Evolutionary conservation across 2,797 vertebrate species (phyloP).

Genomic region (Sebastes baramenuke): DNA sequence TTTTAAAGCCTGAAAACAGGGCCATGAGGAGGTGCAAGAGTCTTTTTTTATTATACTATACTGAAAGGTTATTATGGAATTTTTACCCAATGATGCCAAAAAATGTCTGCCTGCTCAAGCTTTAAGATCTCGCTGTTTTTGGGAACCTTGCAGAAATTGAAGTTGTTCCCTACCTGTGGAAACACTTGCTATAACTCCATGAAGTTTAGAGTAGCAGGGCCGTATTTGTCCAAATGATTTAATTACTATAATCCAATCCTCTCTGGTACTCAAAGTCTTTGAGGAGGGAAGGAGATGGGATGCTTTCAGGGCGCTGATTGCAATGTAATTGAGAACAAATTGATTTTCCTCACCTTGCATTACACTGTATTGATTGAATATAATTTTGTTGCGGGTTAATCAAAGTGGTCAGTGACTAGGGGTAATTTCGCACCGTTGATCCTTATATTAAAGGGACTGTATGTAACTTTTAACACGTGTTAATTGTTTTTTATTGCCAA

Average conservation of each 20-base stretch:
- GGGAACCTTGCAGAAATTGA: not conserved
- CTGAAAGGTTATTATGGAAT: too few relatives aligned
- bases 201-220: not conserved
- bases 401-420: conserved; percentile 31
- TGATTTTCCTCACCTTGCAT: conserved; percentile 58
- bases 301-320: conserved; percentile 43
- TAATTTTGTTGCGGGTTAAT: conserved; percentile 48
- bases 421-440: conserved; percentile 25
- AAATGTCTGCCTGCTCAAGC: too few relatives aligned
- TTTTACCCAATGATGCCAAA: too few relatives aligned
- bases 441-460: too few relatives aligned
- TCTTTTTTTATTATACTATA: too few relatives aligned
- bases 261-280: conserved; percentile 21
- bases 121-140: not conserved
- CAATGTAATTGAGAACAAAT: conserved; percentile 55
- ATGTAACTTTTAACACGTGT: too few relatives aligned
- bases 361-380: conserved; percentile 38
- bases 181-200: not conserved
- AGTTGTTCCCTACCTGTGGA: not conserved
- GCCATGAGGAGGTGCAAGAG: too few relatives aligned
- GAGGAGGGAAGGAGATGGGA: conserved; percentile 1
- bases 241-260: conserved; percentile 51
- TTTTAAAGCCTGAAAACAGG: too few relatives aligned
- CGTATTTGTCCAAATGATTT: conserved; percentile 42
- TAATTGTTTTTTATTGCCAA: too few relatives aligned